Conservation (phyloP, 2,113 vertebrate genomes). For the Gavialis gangeticus region DNA sequence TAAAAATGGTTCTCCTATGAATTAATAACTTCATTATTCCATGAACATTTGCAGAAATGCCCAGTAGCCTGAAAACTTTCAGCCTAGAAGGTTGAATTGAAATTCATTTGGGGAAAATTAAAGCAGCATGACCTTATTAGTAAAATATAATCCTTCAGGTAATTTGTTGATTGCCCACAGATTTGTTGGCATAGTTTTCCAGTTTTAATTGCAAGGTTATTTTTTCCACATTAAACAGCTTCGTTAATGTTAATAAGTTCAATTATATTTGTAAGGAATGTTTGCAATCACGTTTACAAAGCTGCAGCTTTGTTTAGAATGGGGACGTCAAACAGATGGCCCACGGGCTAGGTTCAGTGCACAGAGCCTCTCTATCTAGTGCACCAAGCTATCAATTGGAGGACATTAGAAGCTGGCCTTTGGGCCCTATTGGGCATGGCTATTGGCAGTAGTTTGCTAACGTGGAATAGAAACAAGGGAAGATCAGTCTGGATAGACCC, state of each 20-base stretch:
- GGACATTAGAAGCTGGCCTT: no score
- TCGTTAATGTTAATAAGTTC: no score
- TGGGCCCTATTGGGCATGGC: no score
- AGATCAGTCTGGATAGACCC: no score
- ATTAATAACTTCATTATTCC: neutral
- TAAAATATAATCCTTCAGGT: neutral
- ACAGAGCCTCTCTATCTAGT: no score
- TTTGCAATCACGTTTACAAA: neutral
- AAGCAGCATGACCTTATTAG: neutral
- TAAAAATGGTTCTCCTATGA: neutral
- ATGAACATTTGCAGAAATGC: neutral
- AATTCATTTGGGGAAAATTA: neutral
- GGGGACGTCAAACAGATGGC: no score
- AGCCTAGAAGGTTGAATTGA: neutral
- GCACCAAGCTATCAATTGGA: no score
- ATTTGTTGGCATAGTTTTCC: neutral
- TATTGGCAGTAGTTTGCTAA: no score
- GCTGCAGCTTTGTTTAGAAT: neutral
- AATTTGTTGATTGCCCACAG: neutral
- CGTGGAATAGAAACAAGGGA: no score
- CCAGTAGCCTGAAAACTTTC: neutral
- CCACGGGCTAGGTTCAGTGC: no score
- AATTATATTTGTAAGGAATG: no score
- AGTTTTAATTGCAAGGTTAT: neutral
- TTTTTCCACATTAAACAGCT: no score